Evolutionary conservation across 2,888 invertebrate genomes (phyloP).

Genomic region (Notodonta ziczac): DNA sequence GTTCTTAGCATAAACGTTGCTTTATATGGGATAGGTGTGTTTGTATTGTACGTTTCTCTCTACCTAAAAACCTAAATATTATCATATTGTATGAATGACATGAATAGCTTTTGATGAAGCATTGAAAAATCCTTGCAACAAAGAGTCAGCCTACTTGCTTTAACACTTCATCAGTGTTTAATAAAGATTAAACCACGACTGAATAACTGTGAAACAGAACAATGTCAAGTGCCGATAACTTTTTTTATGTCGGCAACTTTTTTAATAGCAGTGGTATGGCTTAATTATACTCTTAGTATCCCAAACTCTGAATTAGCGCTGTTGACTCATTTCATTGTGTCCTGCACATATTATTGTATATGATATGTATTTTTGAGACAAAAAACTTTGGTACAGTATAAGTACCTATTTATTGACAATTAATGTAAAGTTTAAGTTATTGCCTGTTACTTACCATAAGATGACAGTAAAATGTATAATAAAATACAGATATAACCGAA

Average conservation of each 20-base stretch:
- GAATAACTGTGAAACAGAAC: conserved; percentile 17
- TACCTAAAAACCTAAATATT: conserved; percentile 10
- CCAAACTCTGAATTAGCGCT: no score
- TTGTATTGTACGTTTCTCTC: not conserved
- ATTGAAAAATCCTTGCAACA: conserved; percentile 10
- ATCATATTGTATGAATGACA: not conserved
- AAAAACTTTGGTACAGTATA: no score
- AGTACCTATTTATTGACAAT: no score
- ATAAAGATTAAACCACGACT: conserved; percentile 15
- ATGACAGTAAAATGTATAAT: not conserved
- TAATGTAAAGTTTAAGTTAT: no score
- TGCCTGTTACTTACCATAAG: not conserved
- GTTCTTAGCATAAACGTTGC: no score
- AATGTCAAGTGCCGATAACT: conserved; percentile 13
- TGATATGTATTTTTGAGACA: no score
- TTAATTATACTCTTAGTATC: no score
- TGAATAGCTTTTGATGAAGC: conserved; percentile 18
- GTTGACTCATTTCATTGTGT: no score
- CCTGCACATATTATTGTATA: no score
- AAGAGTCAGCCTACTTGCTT: conserved; percentile 6
- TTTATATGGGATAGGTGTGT: not conserved
- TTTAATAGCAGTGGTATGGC: not conserved
- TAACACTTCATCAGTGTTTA: conserved; percentile 11
- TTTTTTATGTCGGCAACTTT: not conserved
- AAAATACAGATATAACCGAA: not conserved